These are phyloP conservation scores for Himalopsyche tibetana DNA, from an alignment of 2,888 invertebrate species.

Conservation along the genomic window DNA sequence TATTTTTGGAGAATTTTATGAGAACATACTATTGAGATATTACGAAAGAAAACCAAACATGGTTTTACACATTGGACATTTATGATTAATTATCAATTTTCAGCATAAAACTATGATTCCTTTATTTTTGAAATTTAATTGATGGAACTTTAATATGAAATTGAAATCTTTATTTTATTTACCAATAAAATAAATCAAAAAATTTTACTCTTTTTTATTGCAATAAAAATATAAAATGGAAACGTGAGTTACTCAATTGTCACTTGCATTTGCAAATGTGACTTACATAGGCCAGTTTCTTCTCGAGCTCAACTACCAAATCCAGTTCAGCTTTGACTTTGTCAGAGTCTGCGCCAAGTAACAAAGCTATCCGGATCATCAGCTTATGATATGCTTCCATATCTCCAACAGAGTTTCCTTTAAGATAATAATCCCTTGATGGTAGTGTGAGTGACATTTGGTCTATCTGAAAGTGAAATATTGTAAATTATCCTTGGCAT, in stretches of 20 bases:
- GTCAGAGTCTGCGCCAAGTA: slow-evolving; percentile 84
- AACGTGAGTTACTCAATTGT: not conserved
- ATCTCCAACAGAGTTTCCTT: slow-evolving; percentile 84
- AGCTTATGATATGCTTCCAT: slow-evolving; percentile 87
- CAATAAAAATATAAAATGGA: not conserved
- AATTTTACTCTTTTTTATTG: too few species aligned
- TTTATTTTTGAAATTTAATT: too few species aligned
- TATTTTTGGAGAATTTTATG: too few species aligned
- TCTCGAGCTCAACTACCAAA: slow-evolving; percentile 87
- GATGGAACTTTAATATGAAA: too few species aligned
- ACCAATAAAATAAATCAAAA: too few species aligned
- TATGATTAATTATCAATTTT: too few species aligned
- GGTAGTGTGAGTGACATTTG: slow-evolving; percentile 88
- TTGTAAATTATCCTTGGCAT: slow-evolving; percentile 37
- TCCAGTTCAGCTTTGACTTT: slow-evolving; percentile 82
- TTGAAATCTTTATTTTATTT: too few species aligned
- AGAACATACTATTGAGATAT: too few species aligned
- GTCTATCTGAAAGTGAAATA: slow-evolving; percentile 78
- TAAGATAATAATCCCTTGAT: slow-evolving; percentile 89
- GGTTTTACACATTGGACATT: too few species aligned
- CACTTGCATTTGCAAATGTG: not conserved
- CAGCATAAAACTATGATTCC: too few species aligned
- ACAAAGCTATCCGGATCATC: slow-evolving; percentile 87
- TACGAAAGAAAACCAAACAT: too few species aligned
- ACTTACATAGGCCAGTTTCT: slow-evolving; percentile 86